A percentile compares a stretch with the other conserved stretches of the same genome.
Conservation (phyloP, 1,140 invertebrate genomes). For the Chrysopa pallens region DNA sequence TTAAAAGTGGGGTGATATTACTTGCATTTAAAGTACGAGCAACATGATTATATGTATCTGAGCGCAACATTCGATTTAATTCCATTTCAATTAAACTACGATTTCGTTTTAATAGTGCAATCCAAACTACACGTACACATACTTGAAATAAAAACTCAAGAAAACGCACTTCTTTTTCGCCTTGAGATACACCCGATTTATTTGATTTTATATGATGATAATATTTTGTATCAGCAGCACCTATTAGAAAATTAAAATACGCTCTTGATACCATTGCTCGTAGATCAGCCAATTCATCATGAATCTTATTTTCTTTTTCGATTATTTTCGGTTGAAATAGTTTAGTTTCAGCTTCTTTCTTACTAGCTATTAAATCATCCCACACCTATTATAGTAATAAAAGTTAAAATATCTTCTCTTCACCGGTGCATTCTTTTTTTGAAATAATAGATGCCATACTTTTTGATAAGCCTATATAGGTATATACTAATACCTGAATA, state of each 20-base stretch:
- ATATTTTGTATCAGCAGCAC: conserved; percentile 23
- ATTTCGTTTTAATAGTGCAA: conserved; percentile 33
- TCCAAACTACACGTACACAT: conserved; percentile 38
- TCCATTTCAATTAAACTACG: conserved; percentile 39
- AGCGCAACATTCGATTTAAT: conserved; percentile 36
- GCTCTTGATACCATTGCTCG: conserved; percentile 35
- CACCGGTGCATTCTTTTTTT: too few species aligned
- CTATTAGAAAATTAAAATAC: conserved; percentile 35
- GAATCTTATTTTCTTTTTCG: conserved; percentile 26
- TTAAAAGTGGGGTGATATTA: conserved; percentile 13
- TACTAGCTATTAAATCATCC: conserved; percentile 29
- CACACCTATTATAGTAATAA: conserved; percentile 22
- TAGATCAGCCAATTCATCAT: conserved; percentile 34
- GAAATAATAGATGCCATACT: too few species aligned
- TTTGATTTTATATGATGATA: conserved; percentile 37
- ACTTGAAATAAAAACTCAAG: conserved; percentile 36
- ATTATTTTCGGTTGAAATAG: conserved; percentile 34
- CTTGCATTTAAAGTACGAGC: conserved; percentile 18
- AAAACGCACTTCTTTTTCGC: conserved; percentile 36
- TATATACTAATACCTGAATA: conserved; percentile 24
- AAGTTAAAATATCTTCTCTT: background rate
- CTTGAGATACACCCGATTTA: conserved; percentile 29
- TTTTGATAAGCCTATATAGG: background rate
- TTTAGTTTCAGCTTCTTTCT: conserved; percentile 31
- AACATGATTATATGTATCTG: conserved; percentile 31